phyloP scores from a whole-genome alignment of 2,113 vertebrate genomes.

The Gymnorhina tibicen region DNA sequence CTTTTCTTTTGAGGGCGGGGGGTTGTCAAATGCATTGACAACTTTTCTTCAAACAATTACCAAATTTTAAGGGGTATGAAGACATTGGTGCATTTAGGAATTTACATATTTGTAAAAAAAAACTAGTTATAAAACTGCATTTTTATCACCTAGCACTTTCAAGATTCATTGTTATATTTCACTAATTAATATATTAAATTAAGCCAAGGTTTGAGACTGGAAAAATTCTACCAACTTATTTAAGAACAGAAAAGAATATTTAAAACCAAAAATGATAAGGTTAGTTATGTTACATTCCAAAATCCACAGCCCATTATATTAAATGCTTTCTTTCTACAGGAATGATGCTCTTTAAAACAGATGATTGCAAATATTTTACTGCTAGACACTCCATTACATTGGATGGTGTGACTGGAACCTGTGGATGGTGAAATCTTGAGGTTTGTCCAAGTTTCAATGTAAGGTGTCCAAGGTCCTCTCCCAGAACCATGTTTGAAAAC shows the following conservation, averaged over 20 bases:
- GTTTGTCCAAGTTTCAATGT: slow-evolving; percentile 75
- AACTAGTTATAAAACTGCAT: slow-evolving; percentile 69
- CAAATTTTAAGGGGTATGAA: slow-evolving; percentile 64
- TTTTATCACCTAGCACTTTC: slow-evolving; percentile 65
- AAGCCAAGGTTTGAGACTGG: slow-evolving; percentile 72
- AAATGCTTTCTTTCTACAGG: slow-evolving; percentile 79
- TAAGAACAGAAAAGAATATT: slow-evolving; percentile 64
- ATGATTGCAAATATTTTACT: slow-evolving; percentile 77
- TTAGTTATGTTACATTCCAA: slow-evolving; percentile 81
- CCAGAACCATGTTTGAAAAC: slow-evolving; percentile 63
- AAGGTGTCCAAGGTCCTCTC: slow-evolving; percentile 73
- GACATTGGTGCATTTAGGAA: slow-evolving; percentile 60
- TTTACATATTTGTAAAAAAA: slow-evolving; percentile 70
- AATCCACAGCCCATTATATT: slow-evolving; percentile 73
- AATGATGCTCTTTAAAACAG: slow-evolving; percentile 72
- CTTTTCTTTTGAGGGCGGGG: neutral
- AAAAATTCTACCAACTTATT: slow-evolving; percentile 73
- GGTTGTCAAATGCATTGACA: slow-evolving; percentile 19
- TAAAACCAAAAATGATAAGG: slow-evolving; percentile 70
- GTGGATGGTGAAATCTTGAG: slow-evolving; percentile 71
- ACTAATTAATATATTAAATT: slow-evolving; percentile 80
- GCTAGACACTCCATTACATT: slow-evolving; percentile 77
- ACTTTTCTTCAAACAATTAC: slow-evolving; percentile 52
- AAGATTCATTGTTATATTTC: slow-evolving; percentile 69
- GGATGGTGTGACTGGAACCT: slow-evolving; percentile 72